Percentiles rank a stretch among this genome's conserved stretches.
Conservation (phyloP, 2,797 vertebrate genomes). For the Phrynocephalus guinanensis region DNA sequence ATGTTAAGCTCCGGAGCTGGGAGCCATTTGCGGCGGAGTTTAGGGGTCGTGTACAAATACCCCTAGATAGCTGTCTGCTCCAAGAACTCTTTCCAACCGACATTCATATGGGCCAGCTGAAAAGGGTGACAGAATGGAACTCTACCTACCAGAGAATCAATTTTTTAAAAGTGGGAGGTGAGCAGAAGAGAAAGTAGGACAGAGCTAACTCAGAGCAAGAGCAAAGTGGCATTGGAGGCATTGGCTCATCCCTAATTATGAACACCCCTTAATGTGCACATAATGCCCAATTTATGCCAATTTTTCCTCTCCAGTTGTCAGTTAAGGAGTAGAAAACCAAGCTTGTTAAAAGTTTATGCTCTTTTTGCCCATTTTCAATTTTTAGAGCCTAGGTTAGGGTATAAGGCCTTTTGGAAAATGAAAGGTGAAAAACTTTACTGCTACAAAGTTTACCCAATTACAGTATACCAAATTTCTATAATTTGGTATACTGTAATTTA, state of each 20-base stretch:
- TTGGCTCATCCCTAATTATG: neutral
- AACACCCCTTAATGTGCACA: neutral
- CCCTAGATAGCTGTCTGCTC: neutral
- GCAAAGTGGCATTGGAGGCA: neutral
- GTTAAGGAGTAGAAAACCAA: neutral
- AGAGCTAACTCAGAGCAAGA: neutral
- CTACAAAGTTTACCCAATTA: neutral
- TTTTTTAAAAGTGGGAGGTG: neutral
- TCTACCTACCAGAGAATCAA: neutral
- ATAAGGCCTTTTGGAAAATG: neutral
- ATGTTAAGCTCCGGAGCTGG: too few relatives aligned
- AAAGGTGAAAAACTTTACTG: neutral
- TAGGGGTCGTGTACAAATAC: too few relatives aligned
- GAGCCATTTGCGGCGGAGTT: too few relatives aligned
- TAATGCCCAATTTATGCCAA: neutral
- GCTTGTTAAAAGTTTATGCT: neutral
- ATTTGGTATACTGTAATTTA: constrained; percentile 42
- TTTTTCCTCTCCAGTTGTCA: neutral
- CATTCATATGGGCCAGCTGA: neutral
- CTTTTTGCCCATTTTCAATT: neutral
- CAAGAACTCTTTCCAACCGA: neutral
- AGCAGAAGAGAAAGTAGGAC: neutral
- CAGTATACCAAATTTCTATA: neutral
- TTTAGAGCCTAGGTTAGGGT: too few relatives aligned
- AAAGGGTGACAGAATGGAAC: neutral